phyloP scores from a whole-genome alignment of 2,797 vertebrate genomes.

The Streptopelia turtur region DNA sequence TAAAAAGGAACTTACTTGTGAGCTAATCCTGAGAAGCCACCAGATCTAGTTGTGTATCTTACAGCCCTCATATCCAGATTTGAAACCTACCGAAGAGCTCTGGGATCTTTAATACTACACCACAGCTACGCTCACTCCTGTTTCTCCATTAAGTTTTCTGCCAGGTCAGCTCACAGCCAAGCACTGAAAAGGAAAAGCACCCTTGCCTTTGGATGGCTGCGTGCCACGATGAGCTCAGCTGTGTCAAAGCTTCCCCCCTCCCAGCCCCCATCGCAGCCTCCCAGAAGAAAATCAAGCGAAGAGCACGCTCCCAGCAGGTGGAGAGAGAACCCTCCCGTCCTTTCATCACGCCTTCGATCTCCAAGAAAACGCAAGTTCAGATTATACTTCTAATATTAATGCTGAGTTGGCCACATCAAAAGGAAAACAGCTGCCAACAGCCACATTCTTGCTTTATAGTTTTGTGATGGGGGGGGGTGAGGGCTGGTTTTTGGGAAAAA shows the following conservation, averaged over 20 bases:
- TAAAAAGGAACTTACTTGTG: not conserved
- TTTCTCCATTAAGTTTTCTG: not conserved
- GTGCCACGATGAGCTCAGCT: not conserved
- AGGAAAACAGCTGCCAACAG: not conserved
- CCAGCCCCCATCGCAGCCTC: not conserved
- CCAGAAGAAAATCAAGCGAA: not conserved
- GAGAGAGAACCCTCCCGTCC: not conserved
- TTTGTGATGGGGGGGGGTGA: not conserved
- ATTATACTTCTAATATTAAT: not conserved
- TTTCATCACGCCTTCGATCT: not conserved
- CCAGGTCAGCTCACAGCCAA: slow-evolving; percentile 36
- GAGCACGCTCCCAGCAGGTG: not conserved
- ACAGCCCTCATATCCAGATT: not conserved
- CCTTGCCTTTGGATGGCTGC: slow-evolving; percentile 7
- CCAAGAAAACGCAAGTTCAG: not conserved
- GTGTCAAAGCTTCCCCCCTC: not conserved
- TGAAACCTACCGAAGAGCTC: not conserved
- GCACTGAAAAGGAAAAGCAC: not conserved
- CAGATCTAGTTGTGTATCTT: not conserved
- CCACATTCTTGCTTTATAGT: not conserved
- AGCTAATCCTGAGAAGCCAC: not conserved
- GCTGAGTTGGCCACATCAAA: slow-evolving; percentile 27
- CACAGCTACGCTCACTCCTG: not conserved
- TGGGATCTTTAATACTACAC: not conserved
- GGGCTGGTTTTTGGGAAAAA: not conserved